Conservation (phyloP, 2,888 invertebrate genomes). For the Scrobipalpa costella region DNA sequence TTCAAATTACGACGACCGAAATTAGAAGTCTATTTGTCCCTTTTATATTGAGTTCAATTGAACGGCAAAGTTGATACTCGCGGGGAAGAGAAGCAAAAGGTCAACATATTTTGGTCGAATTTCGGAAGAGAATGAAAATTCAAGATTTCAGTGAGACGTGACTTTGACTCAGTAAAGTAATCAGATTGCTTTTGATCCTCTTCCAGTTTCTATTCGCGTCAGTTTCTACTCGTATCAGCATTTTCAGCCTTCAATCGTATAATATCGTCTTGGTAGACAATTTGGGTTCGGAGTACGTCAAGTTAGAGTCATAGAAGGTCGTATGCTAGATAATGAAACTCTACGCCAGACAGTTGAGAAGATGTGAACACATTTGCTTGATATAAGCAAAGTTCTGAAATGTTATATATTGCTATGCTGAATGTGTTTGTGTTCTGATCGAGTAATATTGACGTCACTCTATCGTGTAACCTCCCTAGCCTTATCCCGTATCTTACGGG, state of each 20-base stretch:
- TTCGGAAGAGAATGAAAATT: conserved; percentile 6
- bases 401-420: neutral
- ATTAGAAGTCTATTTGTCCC: too few species aligned
- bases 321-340: conserved; percentile 15
- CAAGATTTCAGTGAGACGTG: conserved; percentile 10
- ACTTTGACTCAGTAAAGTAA: neutral
- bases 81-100: too few species aligned
- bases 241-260: neutral
- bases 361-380: neutral
- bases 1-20: too few species aligned
- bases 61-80: too few species aligned
- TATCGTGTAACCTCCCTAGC: too few species aligned
- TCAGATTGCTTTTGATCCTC: conserved; percentile 10
- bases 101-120: too few species aligned
- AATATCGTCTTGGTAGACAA: neutral
- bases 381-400: neutral
- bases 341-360: neutral
- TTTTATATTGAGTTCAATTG: too few species aligned
- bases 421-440: neutral
- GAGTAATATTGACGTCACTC: too few species aligned
- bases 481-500: too few species aligned
- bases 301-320: neutral
- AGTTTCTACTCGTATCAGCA: neutral
- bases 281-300: neutral
- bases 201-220: neutral